Evolutionary conservation across 2,888 invertebrate genomes (phyloP).

Genomic region (Zaprionus obscuricornis): DNA sequence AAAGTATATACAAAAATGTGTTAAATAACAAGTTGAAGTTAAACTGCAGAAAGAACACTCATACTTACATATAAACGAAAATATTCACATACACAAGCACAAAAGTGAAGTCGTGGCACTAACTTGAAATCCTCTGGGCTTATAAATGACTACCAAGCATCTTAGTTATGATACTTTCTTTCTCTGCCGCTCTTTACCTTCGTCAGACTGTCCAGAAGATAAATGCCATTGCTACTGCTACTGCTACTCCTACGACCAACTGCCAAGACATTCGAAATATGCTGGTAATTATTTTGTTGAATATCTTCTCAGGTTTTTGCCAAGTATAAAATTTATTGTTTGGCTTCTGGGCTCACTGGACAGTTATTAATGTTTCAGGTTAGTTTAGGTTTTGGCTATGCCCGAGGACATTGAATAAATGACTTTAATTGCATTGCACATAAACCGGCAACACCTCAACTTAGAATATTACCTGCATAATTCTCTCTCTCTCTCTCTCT

Average conservation of each 20-base stretch:
- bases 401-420: conserved; percentile 35
- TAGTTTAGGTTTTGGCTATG: conserved; percentile 36
- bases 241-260: too few relatives aligned
- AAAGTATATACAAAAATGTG: too few relatives aligned
- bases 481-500: too few relatives aligned
- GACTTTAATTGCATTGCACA: conserved; percentile 35
- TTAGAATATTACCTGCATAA: too few relatives aligned
- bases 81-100: background rate
- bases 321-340: conserved; percentile 58
- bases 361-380: conserved; percentile 68
- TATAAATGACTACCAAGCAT: conserved; percentile 55
- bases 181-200: background rate
- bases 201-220: conserved; percentile 25
- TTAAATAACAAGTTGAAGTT: conserved; percentile 29
- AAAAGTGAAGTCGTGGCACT: conserved; percentile 13
- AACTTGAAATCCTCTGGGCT: conserved; percentile 14
- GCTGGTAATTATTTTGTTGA: conserved; percentile 78
- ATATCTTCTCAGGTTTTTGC: conserved; percentile 58
- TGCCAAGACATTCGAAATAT: conserved; percentile 76
- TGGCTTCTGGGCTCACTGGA: conserved; percentile 41
- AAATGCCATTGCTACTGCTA: conserved; percentile 34
- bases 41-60: conserved; percentile 2
- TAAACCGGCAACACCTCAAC: conserved; percentile 2
- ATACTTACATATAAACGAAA: too few relatives aligned
- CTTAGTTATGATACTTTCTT: conserved; percentile 65